Evolutionary conservation across 2,888 invertebrate genomes (phyloP), one percentile per base, ranked within the genome.

Genomic region (Clunio marinus): DNA sequence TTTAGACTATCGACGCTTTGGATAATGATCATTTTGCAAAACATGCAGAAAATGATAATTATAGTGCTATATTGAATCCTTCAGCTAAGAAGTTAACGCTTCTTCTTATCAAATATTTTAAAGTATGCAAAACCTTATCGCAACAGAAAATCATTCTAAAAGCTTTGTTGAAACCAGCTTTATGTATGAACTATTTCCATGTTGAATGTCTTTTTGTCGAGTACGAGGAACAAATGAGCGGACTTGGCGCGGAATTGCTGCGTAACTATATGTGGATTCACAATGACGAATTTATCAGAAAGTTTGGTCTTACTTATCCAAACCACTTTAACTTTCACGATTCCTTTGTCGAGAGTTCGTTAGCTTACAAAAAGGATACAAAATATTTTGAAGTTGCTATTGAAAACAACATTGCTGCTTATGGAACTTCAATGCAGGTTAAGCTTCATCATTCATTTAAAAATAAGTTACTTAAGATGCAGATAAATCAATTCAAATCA

Each of bases 361-460:
- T 55, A 13, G 55, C 51, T 8, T 66, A 55, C 27, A 55, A 51
- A 1, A 22, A 46, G n/a, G 24, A 51, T n/a, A 55, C 66, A 1
- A 27, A 27, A n/a, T 66, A 45, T 10, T 66, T 66, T n/a, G 13
- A 32, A 1, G 3, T 66, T 8, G 46, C 46, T 20, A 51, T 66
- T 5, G 66, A 66, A 32, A 66, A 66, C 13, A 20, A 27, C 20
- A 66, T 66, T 20, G 17, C 15, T 2, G 66, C 66, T 3, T 66
- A 66, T 13, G 35, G 35, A 10, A 15, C 35, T 7, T 32, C 32
- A 7, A 32, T 32, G 4, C 4, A 7, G 10, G 4, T 10, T 4
- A 10, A 10, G 10, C 10, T 32, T 32, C n/a, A n/a, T n/a, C n/a
- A n/a, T n/a, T n/a, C n/a, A n/a, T n/a, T n/a, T n/a, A n/a, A n/a